Evolutionary conservation across 2,888 invertebrate genomes (phyloP).

Genomic region (Drosophila formosana): DNA sequence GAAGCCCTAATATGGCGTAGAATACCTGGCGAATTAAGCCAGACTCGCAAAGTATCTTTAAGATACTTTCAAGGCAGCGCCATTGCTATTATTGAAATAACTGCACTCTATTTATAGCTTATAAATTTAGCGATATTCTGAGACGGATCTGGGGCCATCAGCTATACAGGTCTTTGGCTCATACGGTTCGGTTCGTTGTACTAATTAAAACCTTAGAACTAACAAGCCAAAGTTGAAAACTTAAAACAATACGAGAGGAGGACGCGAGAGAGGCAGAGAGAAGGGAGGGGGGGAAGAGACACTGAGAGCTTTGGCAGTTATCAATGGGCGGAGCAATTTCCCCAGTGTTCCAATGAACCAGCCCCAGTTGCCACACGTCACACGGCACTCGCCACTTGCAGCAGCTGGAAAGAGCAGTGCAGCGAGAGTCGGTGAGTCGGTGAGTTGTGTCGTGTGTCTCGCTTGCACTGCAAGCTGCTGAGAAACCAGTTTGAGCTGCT

Average conservation of each 20-base stretch:
- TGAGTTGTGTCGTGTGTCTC: conserved; percentile 42
- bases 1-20: not conserved
- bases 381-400: conserved; percentile 32
- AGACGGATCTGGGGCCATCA: conserved; percentile 2
- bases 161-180: conserved; percentile 15
- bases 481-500: conserved; percentile 64
- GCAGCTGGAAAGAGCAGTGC: conserved; percentile 65
- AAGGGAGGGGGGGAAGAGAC: not conserved
- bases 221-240: conserved; percentile 59
- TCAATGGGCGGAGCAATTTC: conserved; percentile 73
- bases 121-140: not conserved
- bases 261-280: not conserved
- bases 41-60: not conserved
- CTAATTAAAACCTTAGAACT: conserved; percentile 70
- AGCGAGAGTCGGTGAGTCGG: conserved; percentile 21
- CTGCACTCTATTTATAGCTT: not conserved
- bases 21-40: conserved; percentile 4
- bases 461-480: conserved; percentile 32
- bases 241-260: conserved; percentile 53
- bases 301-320: conserved; percentile 44
- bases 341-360: conserved; percentile 57
- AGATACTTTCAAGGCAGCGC: not conserved
- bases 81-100: not conserved
- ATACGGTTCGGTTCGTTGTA: conserved; percentile 54
- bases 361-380: conserved; percentile 36